A percentile compares a stretch with the other conserved stretches of the same genome.
phyloP scores from a whole-genome alignment of 2,888 invertebrate genomes.

The Caenorhabditis drosophilae region DNA sequence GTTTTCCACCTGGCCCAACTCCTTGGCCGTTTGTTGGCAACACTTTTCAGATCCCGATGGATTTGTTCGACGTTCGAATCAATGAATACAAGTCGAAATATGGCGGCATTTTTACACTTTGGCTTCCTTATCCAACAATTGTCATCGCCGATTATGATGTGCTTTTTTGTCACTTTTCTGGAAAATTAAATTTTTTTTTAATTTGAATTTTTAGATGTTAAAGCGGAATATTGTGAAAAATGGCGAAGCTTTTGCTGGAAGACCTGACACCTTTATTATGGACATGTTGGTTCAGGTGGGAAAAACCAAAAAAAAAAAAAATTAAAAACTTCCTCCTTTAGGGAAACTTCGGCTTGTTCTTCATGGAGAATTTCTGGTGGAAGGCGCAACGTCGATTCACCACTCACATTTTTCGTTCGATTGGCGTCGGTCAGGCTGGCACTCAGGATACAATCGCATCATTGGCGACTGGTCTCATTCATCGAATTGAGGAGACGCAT shows the following conservation, averaged over 20 bases:
- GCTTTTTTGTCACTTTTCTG: slow-evolving; percentile 1
- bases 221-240: slow-evolving; percentile 34
- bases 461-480: slow-evolving; percentile 30
- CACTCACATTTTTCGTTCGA: slow-evolving; percentile 37
- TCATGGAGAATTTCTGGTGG: slow-evolving; percentile 48
- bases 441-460: slow-evolving; percentile 37
- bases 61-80: slow-evolving; percentile 24
- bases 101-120: slow-evolving; percentile 47
- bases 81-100: slow-evolving; percentile 38
- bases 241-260: slow-evolving; percentile 45
- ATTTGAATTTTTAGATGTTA: slow-evolving; percentile 22
- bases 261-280: slow-evolving; percentile 45
- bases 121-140: slow-evolving; percentile 47
- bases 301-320: background rate
- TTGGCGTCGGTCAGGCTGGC: slow-evolving; percentile 45
- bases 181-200: background rate
- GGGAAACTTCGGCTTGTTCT: slow-evolving; percentile 45
- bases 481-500: slow-evolving; percentile 20
- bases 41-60: slow-evolving; percentile 31
- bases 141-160: slow-evolving; percentile 45
- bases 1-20: slow-evolving; percentile 44
- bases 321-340: slow-evolving; percentile 3
- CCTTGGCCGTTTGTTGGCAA: slow-evolving; percentile 45
- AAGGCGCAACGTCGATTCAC: slow-evolving; percentile 48
- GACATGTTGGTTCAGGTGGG: slow-evolving; percentile 36